Conservation (phyloP, 2,797 vertebrate genomes). For the Muraenolepis orangiensis region DNA sequence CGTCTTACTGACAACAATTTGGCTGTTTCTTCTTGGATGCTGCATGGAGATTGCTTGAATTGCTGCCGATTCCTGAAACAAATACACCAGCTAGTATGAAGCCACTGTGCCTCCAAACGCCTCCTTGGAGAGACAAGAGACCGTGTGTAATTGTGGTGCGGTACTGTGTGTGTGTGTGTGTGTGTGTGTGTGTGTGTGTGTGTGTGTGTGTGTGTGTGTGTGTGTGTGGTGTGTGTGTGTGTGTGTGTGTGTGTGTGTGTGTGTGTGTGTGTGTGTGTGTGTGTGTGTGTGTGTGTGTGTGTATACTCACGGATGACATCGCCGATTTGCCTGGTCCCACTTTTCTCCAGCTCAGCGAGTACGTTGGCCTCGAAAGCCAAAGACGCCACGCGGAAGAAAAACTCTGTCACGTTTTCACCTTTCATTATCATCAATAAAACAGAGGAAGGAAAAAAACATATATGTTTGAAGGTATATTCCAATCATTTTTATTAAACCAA, state of each 20-base stretch:
- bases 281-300: too few relatives aligned
- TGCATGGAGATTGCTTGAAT: constrained; percentile 73
- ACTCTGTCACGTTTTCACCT: constrained; percentile 95
- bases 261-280: too few relatives aligned
- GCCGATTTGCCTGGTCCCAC: constrained; percentile 81
- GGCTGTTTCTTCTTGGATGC: constrained; percentile 81
- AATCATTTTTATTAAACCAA: neutral
- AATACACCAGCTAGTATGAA: neutral
- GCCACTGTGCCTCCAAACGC: neutral
- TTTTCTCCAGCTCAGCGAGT: constrained; percentile 89
- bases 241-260: too few relatives aligned
- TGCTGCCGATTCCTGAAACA: constrained; percentile 81
- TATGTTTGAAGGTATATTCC: neutral
- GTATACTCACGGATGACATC: constrained; percentile 90
- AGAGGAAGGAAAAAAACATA: neutral
- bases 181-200: too few relatives aligned
- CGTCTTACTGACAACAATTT: constrained; percentile 82
- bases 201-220: too few relatives aligned
- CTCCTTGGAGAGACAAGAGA: neutral
- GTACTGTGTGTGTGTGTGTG: too few relatives aligned
- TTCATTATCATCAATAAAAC: neutral
- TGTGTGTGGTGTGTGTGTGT: too few relatives aligned
- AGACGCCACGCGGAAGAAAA: constrained; percentile 93
- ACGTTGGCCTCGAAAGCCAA: constrained; percentile 90
- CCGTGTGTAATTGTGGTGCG: neutral